These are phyloP conservation scores for Passer domesticus DNA, from an alignment of 2,113 vertebrate genomes.

Conservation along the genomic window DNA sequence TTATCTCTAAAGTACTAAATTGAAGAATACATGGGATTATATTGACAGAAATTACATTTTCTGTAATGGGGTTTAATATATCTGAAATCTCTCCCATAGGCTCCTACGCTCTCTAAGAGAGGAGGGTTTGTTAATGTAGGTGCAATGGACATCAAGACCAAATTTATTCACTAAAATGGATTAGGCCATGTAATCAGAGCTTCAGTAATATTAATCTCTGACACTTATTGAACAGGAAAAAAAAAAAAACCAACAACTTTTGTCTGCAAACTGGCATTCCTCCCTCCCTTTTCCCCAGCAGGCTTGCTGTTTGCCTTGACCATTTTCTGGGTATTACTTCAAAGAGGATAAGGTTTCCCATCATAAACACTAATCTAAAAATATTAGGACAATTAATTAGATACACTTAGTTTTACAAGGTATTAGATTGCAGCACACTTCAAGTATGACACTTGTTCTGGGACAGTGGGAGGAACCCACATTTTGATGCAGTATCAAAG, in stretches of 20 bases:
- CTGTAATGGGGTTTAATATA: slow-evolving; percentile 91
- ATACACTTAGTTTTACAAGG: slow-evolving; percentile 85
- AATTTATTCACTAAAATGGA: slow-evolving; percentile 84
- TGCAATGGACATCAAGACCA: slow-evolving; percentile 77
- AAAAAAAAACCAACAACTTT: slow-evolving; percentile 51
- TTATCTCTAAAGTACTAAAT: slow-evolving; percentile 90
- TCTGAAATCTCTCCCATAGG: slow-evolving; percentile 82
- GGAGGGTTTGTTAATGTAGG: slow-evolving; percentile 78
- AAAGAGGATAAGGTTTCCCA: slow-evolving; percentile 80
- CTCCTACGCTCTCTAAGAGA: slow-evolving; percentile 65
- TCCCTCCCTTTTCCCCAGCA: slow-evolving; percentile 43
- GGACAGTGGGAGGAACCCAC: slow-evolving; percentile 26
- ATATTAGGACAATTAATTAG: slow-evolving; percentile 86
- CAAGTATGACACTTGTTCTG: slow-evolving; percentile 73
- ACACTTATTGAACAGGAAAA: slow-evolving; percentile 72
- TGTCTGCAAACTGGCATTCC: slow-evolving; percentile 70
- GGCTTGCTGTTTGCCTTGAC: slow-evolving; percentile 53
- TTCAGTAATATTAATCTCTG: slow-evolving; percentile 82
- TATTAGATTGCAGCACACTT: slow-evolving; percentile 79
- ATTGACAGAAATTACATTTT: slow-evolving; percentile 93
- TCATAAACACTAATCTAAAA: slow-evolving; percentile 79
- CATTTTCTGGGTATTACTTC: slow-evolving; percentile 82
- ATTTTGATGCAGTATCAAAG: slow-evolving; percentile 49
- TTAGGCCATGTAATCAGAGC: slow-evolving; percentile 84
- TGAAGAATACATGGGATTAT: slow-evolving; percentile 93